A percentile compares a stretch with the other conserved stretches of the same genome.
Conservation (phyloP, 2,113 vertebrate species). For the Solenodon paradoxus region DNA sequence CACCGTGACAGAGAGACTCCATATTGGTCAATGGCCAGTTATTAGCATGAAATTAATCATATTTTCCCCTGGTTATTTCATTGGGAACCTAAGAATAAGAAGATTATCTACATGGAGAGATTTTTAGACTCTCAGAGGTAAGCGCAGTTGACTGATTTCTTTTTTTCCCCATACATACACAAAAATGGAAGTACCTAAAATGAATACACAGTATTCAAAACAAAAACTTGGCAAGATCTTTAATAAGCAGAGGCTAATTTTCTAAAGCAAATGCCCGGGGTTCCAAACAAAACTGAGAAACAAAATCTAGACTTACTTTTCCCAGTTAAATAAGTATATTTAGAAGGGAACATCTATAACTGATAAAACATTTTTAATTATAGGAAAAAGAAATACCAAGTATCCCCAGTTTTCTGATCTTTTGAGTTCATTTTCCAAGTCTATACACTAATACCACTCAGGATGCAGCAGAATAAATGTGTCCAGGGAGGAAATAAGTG, state of each 20-base stretch:
- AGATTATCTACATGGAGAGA: neutral
- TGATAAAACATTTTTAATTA: neutral
- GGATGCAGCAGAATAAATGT: conserved; percentile 59
- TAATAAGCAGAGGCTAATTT: conserved; percentile 27
- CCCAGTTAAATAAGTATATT: conserved; percentile 13
- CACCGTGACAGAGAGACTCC: neutral
- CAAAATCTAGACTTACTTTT: conserved; percentile 40
- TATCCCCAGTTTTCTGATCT: conserved; percentile 32
- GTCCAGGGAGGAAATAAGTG: conserved; percentile 36
- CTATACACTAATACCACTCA: conserved; percentile 42
- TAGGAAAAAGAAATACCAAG: neutral
- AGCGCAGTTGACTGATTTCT: neutral
- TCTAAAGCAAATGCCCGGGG: neutral
- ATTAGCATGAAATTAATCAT: neutral
- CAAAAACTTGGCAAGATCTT: neutral
- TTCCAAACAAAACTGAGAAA: conserved; percentile 8
- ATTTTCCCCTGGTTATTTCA: neutral
- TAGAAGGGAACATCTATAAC: conserved; percentile 30
- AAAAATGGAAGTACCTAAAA: neutral
- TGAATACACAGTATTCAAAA: conserved; percentile 36
- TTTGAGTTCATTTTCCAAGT: conserved; percentile 66
- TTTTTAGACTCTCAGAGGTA: conserved; percentile 13
- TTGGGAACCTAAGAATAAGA: neutral
- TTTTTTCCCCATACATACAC: neutral
- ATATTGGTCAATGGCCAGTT: neutral